These are phyloP conservation scores for Drosophila prosaltans DNA, from an alignment of 1,140 invertebrate species.

Conservation along the genomic window DNA sequence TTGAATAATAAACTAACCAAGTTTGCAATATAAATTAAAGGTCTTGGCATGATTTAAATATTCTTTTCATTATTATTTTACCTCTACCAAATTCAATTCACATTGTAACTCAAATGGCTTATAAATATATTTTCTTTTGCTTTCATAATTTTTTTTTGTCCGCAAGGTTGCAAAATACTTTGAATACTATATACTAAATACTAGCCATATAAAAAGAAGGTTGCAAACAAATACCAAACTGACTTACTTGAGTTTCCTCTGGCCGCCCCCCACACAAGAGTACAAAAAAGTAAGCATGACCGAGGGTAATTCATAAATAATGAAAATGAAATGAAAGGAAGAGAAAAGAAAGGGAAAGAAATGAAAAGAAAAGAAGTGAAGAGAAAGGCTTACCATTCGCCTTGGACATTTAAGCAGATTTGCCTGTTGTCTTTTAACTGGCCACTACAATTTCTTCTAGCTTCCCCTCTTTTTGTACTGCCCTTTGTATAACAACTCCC, in stretches of 20 bases:
- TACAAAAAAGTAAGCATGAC: constrained; percentile 17
- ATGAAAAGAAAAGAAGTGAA: constrained; percentile 39
- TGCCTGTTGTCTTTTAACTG: constrained; percentile 65
- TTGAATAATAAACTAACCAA: too few species aligned
- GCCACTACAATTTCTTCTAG: constrained; percentile 16
- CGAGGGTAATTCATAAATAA: constrained; percentile 42
- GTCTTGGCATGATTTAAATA: too few species aligned
- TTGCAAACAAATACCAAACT: constrained; percentile 46
- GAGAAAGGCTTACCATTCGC: constrained; percentile 74
- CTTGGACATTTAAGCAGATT: constrained; percentile 76
- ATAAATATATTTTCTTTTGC: constrained; percentile 67
- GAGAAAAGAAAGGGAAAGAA: constrained; percentile 24
- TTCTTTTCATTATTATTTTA: not conserved
- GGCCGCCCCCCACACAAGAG: not conserved
- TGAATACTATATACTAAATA: constrained; percentile 31
- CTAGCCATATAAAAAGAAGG: constrained; percentile 12
- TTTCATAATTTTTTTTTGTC: constrained; percentile 53
- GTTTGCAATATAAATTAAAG: too few species aligned
- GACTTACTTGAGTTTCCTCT: constrained; percentile 34
- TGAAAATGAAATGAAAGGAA: constrained; percentile 19
- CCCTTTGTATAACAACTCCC: not conserved
- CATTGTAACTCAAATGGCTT: constrained; percentile 53
- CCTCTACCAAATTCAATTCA: not conserved
- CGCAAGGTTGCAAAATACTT: constrained; percentile 62
- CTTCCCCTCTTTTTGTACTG: not conserved